These are phyloP conservation scores for Enoplosus armatus DNA, from an alignment of 2,797 vertebrate genomes.

Conservation along the genomic window DNA sequence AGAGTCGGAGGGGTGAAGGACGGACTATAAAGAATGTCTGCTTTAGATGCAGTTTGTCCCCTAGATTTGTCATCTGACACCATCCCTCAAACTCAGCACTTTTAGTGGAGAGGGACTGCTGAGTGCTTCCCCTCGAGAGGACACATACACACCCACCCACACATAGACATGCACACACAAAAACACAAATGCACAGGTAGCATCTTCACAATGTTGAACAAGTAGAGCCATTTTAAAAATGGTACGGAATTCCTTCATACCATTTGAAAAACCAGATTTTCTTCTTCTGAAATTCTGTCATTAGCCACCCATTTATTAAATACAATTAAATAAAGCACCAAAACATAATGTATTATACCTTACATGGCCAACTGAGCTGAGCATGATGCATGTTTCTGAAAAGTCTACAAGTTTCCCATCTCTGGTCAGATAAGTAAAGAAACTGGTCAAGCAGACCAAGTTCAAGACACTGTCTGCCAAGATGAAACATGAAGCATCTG, in stretches of 20 bases:
- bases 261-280: neutral
- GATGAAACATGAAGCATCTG: constrained; percentile 25
- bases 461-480: constrained; percentile 11
- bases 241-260: neutral
- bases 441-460: constrained; percentile 11
- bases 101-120: constrained; percentile 71
- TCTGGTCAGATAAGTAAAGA: constrained; percentile 1
- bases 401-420: neutral
- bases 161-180: constrained; percentile 35
- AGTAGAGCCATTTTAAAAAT: constrained; percentile 16
- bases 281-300: neutral
- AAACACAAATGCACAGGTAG: constrained; percentile 54
- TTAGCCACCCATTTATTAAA: neutral
- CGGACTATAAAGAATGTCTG: constrained; percentile 71
- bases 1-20: constrained; percentile 46
- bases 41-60: constrained; percentile 78
- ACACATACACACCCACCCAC: constrained; percentile 38
- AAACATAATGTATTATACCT: neutral
- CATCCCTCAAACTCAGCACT: constrained; percentile 81
- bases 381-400: neutral
- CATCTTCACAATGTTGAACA: constrained; percentile 15
- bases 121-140: constrained; percentile 64
- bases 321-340: neutral
- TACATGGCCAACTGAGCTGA: neutral
- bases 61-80: constrained; percentile 84